These are phyloP conservation scores for Drosophila littoralis DNA, from an alignment of 1,140 invertebrate genomes.

Conservation along the genomic window DNA sequence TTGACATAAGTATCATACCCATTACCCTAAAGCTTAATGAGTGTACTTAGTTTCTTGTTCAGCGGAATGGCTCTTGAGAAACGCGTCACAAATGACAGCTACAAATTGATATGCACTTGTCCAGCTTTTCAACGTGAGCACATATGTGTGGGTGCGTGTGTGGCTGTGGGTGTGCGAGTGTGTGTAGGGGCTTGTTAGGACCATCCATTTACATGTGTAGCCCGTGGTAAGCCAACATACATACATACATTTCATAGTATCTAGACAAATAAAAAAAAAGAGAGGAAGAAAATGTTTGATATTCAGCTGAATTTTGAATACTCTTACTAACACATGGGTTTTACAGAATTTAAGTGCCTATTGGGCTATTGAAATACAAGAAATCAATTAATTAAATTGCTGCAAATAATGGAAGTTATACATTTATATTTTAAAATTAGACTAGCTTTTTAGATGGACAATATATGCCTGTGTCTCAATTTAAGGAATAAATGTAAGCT, in stretches of 20 bases:
- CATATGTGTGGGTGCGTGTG: not conserved
- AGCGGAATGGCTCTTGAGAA: slow-evolving; percentile 39
- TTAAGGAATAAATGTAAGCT: too few relatives aligned
- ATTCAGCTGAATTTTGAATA: not conserved
- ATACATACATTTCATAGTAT: slow-evolving; percentile 2
- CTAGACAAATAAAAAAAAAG: not conserved
- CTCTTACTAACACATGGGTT: not conserved
- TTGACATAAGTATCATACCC: not conserved
- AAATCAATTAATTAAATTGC: too few relatives aligned
- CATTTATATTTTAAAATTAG: too few relatives aligned
- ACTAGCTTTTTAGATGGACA: too few relatives aligned
- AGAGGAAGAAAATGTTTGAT: not conserved
- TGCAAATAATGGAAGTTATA: too few relatives aligned
- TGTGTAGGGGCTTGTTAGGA: slow-evolving; percentile 44
- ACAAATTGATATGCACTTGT: slow-evolving; percentile 70
- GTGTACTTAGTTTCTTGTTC: slow-evolving; percentile 24
- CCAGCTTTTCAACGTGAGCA: slow-evolving; percentile 31
- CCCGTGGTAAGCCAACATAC: slow-evolving; percentile 34
- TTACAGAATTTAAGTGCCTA: too few relatives aligned
- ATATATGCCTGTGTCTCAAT: too few relatives aligned
- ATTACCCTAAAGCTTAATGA: slow-evolving; percentile 17
- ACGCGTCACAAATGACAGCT: slow-evolving; percentile 55
- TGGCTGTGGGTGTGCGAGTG: slow-evolving; percentile 8
- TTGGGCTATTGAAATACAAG: too few relatives aligned
- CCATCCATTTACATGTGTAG: slow-evolving; percentile 38